A percentile compares a stretch with the other conserved stretches of the same genome.
Conservation (phyloP, 2,113 vertebrate genomes). For the Riparia riparia region DNA sequence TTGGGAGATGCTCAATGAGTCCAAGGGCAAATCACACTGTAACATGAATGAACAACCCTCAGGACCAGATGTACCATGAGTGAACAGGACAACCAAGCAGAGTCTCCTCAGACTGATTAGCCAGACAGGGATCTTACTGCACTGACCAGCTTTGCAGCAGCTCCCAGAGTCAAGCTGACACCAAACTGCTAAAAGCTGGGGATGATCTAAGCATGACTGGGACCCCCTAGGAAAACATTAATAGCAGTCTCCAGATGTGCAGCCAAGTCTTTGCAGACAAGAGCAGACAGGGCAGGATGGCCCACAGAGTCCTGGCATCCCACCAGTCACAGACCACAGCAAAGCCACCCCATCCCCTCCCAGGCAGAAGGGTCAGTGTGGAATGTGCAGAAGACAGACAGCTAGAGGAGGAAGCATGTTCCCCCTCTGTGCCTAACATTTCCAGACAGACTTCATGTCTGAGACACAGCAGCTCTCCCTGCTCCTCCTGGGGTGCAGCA, state of each 20-base stretch:
- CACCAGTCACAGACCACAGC: constrained; percentile 35
- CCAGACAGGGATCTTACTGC: background rate
- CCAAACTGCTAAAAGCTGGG: background rate
- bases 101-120: background rate
- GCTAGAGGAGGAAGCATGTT: background rate
- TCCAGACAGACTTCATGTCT: constrained; percentile 39
- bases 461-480: background rate
- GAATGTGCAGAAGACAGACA: background rate
- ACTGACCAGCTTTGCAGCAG: background rate
- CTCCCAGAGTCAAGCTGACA: background rate
- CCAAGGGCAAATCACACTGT: background rate
- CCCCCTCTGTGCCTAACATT: background rate
- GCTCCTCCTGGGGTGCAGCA: background rate
- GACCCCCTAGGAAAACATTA: background rate
- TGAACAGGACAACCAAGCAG: background rate
- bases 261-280: constrained; percentile 1
- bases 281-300: constrained; percentile 22
- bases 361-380: constrained; percentile 8
- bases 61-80: background rate
- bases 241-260: background rate
- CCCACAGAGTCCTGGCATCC: constrained; percentile 13
- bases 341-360: background rate
- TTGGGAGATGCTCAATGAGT: background rate
- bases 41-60: background rate
- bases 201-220: constrained; percentile 11